A percentile compares a stretch with the other conserved stretches of the same genome.
phyloP scores from a whole-genome alignment of 2,888 invertebrate species.

The Deilephila elpenor region DNA sequence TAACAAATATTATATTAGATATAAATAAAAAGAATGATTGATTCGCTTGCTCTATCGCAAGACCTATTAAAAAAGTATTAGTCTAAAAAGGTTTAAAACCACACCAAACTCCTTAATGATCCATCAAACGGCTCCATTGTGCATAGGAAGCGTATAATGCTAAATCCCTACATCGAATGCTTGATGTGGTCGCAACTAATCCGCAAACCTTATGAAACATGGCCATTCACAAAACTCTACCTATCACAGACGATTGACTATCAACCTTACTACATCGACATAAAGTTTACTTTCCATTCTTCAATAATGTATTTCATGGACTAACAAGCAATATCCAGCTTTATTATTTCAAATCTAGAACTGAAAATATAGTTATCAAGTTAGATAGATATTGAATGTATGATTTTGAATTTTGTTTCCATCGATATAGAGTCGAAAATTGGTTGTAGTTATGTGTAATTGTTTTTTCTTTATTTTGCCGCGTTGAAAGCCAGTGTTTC shows the following conservation, averaged over 20 bases:
- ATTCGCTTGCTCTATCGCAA: too few relatives aligned
- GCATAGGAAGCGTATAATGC: not conserved
- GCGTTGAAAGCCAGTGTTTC: constrained; percentile 17
- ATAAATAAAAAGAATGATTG: too few relatives aligned
- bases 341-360: not conserved
- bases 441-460: not conserved
- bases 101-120: not conserved
- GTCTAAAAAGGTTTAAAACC: not conserved
- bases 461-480: not conserved
- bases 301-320: too few relatives aligned
- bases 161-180: not conserved
- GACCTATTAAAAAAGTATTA: too few relatives aligned
- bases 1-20: too few relatives aligned
- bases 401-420: not conserved
- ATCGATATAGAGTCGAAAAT: not conserved
- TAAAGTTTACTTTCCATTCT: not conserved
- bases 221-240: not conserved
- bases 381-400: not conserved
- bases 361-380: not conserved
- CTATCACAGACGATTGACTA: not conserved
- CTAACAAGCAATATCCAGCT: not conserved
- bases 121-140: not conserved
- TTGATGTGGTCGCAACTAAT: constrained; percentile 16
- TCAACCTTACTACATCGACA: not conserved
- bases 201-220: constrained; percentile 4